Evolutionary conservation across 1,140 invertebrate genomes (phyloP), one percentile per base, ranked within the genome.

Genomic region (Wasmannia auropunctata): DNA sequence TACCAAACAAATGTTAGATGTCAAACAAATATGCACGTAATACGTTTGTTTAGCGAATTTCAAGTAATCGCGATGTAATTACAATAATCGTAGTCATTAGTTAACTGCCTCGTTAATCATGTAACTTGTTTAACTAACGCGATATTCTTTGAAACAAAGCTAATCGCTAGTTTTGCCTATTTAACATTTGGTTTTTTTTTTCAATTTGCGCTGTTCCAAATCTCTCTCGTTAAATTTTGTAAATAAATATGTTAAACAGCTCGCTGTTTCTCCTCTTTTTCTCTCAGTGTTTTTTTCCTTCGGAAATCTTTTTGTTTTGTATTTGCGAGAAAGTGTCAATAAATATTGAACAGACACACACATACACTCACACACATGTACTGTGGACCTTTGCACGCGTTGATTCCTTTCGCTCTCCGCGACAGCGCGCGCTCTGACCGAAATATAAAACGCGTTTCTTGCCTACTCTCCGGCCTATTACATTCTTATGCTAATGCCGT

Each of bases 401-500:
- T 67, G 69, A 40, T 69, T 19, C 62, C 77, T 80, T 80, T 80
- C 76, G 77, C 77, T 69, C n/a, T n/a, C n/a, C n/a, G n/a, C n/a
- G n/a, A 22, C 77, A 37, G 40, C 46, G 16, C 14, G n/a, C 40
- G 28, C 46, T 56, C 43, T 40, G 63, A 80, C 63, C 77, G 63
- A 80, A 80, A 80, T 80, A 69, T 69, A 22, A 80, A 80, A 80
- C 49, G 63, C 34, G 46, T 69, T 80, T 6, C 62, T 69, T 54
- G 22, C 5, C 49, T n/a, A n/a, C 7, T 22, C 34, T 16, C 34
- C 28, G 63, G 49, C 63, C 63, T 80, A 80, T 80, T 80, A 69
- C 77, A 80, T 80, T 80, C 77, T 80, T 80, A 80, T 80, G 77
- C 63, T 69, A 80, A 80, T 80, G 25, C 22, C 22, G 16, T 69